Conservation (phyloP, 2,888 invertebrate genomes). For the Ochropleura leucogaster region DNA sequence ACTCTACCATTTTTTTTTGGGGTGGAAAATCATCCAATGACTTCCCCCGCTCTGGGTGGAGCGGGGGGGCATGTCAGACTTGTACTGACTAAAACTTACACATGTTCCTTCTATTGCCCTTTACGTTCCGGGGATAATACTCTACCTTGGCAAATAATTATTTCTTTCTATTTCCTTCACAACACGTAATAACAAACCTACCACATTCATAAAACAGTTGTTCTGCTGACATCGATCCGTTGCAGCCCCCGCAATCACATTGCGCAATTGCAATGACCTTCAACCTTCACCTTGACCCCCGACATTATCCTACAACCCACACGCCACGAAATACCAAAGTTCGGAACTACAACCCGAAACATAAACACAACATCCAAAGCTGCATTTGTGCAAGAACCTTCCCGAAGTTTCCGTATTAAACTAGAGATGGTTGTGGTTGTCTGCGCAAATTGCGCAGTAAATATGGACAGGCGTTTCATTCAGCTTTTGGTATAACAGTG, state of each 20-base stretch:
- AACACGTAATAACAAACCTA: conserved; percentile 21
- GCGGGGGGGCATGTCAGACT: no score
- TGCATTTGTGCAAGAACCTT: conserved; percentile 5
- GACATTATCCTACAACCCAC: conserved; percentile 65
- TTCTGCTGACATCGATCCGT: conserved; percentile 63
- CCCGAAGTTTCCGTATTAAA: conserved; percentile 2
- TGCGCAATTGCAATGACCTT: conserved; percentile 81
- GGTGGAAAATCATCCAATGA: no score
- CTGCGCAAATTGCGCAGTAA: conserved; percentile 12
- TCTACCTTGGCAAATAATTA: neutral
- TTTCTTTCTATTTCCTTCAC: conserved; percentile 15
- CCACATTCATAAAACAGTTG: conserved; percentile 45
- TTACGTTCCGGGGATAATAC: no score
- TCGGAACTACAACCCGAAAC: conserved; percentile 56
- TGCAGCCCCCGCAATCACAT: conserved; percentile 57
- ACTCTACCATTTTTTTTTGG: no score
- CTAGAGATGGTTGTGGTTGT: conserved; percentile 39
- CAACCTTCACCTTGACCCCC: conserved; percentile 73
- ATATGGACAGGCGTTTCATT: conserved; percentile 48
- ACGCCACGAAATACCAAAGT: conserved; percentile 76
- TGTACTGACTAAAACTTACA: no score
- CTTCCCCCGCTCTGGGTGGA: no score
- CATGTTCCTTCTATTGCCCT: no score
- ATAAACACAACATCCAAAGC: conserved; percentile 38
- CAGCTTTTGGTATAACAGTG: conserved; percentile 37